A percentile compares a stretch with the other conserved stretches of the same genome.
phyloP scores from a whole-genome alignment of 2,888 invertebrate species.

The Coleophora flavipennella region DNA sequence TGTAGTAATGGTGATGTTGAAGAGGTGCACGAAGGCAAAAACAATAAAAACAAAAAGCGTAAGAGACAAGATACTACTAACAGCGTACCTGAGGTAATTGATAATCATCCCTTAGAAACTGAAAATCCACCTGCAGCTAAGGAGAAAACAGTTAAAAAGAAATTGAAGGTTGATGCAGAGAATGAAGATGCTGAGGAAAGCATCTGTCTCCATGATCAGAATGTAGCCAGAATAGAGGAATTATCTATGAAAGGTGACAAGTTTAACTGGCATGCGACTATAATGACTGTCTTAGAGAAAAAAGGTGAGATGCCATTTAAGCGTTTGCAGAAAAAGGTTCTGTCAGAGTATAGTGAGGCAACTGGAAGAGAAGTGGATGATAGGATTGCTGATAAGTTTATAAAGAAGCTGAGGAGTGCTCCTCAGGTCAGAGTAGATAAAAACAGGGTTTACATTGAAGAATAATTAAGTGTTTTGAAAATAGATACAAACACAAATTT shows the following conservation, averaged over 20 bases:
- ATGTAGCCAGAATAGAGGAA: conserved; percentile 57
- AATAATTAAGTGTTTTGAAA: background rate
- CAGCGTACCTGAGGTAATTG: conserved; percentile 22
- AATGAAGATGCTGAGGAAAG: conserved; percentile 41
- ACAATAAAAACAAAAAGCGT: conserved; percentile 47
- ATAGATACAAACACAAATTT: background rate
- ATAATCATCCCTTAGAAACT: conserved; percentile 14
- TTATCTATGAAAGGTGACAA: conserved; percentile 34
- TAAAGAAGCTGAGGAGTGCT: conserved; percentile 79
- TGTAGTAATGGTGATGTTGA: conserved; percentile 33
- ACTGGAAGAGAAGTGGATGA: conserved; percentile 69
- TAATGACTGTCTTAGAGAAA: conserved; percentile 60
- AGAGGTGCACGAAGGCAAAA: conserved; percentile 33
- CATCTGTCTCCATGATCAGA: conserved; percentile 56
- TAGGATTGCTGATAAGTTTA: conserved; percentile 79
- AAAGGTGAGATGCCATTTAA: conserved; percentile 78
- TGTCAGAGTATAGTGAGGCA: conserved; percentile 74
- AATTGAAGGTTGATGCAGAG: conserved; percentile 40
- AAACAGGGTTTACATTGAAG: conserved; percentile 66
- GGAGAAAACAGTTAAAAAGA: conserved; percentile 47
- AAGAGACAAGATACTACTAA: conserved; percentile 57
- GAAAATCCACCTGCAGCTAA: conserved; percentile 25
- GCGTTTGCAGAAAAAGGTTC: conserved; percentile 83
- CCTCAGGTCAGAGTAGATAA: conserved; percentile 75
- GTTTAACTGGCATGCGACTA: conserved; percentile 67